A percentile compares a stretch with the other conserved stretches of the same genome.
Evolutionary conservation across 2,888 invertebrate species (phyloP).

Genomic region (Trachelus tabidus): DNA sequence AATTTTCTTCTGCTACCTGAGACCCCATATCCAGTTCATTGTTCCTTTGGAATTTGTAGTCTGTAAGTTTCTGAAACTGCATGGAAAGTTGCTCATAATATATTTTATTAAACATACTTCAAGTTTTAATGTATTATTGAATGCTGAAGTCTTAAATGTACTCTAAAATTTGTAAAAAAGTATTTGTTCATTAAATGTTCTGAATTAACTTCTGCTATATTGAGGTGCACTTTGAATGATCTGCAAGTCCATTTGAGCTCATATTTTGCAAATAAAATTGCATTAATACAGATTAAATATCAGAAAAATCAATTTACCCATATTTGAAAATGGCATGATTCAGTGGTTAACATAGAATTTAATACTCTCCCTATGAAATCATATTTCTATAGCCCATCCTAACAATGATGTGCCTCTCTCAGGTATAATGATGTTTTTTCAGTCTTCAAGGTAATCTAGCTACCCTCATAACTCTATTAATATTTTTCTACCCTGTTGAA

Average conservation of each 20-base stretch:
- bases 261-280: not conserved
- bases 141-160: not conserved
- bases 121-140: not conserved
- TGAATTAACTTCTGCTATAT: not conserved
- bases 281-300: not conserved
- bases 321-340: not conserved
- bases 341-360: conserved; percentile 10
- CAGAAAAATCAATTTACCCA: not conserved
- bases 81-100: not conserved
- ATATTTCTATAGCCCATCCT: conserved; percentile 49
- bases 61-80: not conserved
- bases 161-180: not conserved
- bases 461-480: conserved; percentile 45
- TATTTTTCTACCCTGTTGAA: conserved; percentile 38
- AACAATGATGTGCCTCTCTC: conserved; percentile 38
- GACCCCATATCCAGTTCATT: conserved; percentile 16
- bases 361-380: conserved; percentile 38
- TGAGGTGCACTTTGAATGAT: not conserved
- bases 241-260: not conserved
- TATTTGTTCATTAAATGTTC: not conserved
- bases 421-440: conserved; percentile 44
- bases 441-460: conserved; percentile 26
- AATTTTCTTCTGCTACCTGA: conserved; percentile 38
- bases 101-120: not conserved
- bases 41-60: conserved; percentile 15